Evolutionary conservation across 2,888 invertebrate species (phyloP), one percentile per base, ranked within the genome.

Genomic region (Callyntrura sp.): DNA sequence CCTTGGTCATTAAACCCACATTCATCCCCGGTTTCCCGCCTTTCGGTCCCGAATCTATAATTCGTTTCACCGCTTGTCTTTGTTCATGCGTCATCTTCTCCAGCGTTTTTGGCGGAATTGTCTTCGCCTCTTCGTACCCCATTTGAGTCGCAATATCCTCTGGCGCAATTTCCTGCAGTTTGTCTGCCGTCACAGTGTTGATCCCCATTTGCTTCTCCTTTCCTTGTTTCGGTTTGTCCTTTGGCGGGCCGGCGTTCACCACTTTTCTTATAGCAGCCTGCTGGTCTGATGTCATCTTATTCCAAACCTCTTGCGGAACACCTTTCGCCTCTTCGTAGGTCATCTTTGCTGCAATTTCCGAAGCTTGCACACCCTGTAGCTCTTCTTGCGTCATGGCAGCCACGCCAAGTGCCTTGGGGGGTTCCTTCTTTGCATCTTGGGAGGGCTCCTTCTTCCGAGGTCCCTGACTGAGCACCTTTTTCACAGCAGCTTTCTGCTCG

Each of bases 201-300:
- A 88, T 11, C 12, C 82, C 82, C 17, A 88, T 82, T 81, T 23
- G 79, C 20, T 20, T 60, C 11, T 65, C 25, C 35, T 23, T 28
- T 8, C 57, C 48, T 28, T 43, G n/a, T 17, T 48, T 23, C 5
- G 20, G 9, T 45, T 48, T 9, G 8, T 6, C 4, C 8, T 79
- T 89, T 28, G 20, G 14, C 0, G 78, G 78, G 8, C 76, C 82
- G 0, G 51, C 35, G 0, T 28, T 43, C 0, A 76, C 35, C 11
- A 88, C 76, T 14, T 83, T 88, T 35, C 76, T 51, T 0, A 88
- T 45, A 0, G 70, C 79, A 5, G 62, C 45, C 57, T 57, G 57
- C 43, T 87, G 87, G 35, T 90, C 81, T 0, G 57, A 17, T 0
- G 65, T 79, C 81, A 85, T 81, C 25, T 85, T 79, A 12, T 85